These are phyloP conservation scores for Terebella lapidaria DNA, from an alignment of 2,888 invertebrate species.

Conservation along the genomic window DNA sequence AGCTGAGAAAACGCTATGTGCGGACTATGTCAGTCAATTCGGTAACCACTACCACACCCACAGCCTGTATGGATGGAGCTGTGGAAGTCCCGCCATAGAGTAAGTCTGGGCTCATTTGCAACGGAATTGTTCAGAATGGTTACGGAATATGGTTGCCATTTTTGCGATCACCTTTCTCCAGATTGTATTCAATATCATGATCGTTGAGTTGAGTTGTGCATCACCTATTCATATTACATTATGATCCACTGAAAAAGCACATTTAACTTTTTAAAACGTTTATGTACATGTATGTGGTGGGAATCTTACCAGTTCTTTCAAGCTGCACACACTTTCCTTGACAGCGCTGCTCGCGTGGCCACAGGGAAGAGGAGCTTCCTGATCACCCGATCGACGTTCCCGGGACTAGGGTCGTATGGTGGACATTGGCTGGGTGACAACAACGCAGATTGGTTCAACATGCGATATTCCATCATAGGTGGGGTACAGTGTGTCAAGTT, in stretches of 20 bases:
- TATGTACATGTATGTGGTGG: too few relatives aligned
- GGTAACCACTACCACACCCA: constrained; percentile 56
- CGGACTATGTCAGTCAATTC: constrained; percentile 67
- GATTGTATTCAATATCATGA: too few relatives aligned
- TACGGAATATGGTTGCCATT: too few relatives aligned
- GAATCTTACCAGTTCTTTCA: too few relatives aligned
- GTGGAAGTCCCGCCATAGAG: constrained; percentile 45
- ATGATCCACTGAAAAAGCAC: too few relatives aligned
- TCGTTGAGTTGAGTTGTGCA: too few relatives aligned
- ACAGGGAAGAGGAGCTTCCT: constrained; percentile 54
- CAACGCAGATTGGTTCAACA: constrained; percentile 36
- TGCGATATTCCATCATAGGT: constrained; percentile 58
- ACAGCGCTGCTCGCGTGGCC: constrained; percentile 14
- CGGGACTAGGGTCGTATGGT: constrained; percentile 40
- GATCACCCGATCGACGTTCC: constrained; percentile 57
- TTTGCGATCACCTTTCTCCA: too few relatives aligned
- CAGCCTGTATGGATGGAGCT: constrained; percentile 59
- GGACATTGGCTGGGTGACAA: constrained; percentile 52
- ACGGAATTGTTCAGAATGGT: too few relatives aligned
- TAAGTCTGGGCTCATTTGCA: too few relatives aligned
- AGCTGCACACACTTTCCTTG: too few relatives aligned
- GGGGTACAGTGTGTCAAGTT: constrained; percentile 1
- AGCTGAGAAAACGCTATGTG: constrained; percentile 70
- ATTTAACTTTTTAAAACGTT: too few relatives aligned
- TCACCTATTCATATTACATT: too few relatives aligned